Conservation (phyloP, 2,113 vertebrate genomes). For the Meriones unguiculatus region DNA sequence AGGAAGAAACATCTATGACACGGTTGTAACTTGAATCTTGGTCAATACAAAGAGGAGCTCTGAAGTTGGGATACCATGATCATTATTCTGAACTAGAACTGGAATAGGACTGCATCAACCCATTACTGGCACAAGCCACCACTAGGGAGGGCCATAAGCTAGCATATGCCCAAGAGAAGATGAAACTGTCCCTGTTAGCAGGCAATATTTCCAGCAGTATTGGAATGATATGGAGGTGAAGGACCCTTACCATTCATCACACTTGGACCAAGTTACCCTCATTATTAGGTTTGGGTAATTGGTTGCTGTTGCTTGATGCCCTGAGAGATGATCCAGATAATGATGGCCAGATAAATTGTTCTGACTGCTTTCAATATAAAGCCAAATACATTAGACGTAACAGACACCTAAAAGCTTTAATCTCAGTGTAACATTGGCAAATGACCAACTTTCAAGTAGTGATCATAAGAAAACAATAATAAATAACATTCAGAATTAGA, state of each 20-base stretch:
- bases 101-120: accelerated
- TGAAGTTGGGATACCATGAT: background rate
- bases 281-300: background rate
- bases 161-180: background rate
- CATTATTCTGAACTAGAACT: background rate
- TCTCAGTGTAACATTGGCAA: background rate
- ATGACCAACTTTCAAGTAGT: background rate
- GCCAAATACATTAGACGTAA: background rate
- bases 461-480: background rate
- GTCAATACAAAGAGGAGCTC: background rate
- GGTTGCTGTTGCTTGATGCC: background rate
- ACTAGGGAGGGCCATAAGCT: background rate
- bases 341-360: background rate
- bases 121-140: background rate
- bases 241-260: background rate
- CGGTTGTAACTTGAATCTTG: background rate
- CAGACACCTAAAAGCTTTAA: background rate
- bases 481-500: background rate
- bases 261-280: background rate
- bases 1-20: background rate
- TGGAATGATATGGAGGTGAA: background rate
- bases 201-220: background rate
- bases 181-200: background rate
- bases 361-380: slow-evolving; percentile 25
- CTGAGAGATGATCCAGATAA: background rate